phyloP scores from a whole-genome alignment of 2,113 vertebrate species.

The Sylvietta virens region DNA sequence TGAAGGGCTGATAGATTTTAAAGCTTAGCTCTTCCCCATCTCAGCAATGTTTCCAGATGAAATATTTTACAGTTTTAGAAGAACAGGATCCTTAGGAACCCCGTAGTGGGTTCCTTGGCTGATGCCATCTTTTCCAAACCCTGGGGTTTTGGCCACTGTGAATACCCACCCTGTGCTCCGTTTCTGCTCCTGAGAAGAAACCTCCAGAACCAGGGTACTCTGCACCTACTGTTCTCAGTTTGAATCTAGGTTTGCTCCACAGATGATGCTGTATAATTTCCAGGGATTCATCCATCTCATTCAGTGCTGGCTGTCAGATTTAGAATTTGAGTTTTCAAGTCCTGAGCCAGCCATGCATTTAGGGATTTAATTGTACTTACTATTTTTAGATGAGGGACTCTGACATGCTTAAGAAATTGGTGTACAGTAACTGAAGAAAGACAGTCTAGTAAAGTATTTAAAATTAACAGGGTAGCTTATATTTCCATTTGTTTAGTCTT shows the following conservation, averaged over 20 bases:
- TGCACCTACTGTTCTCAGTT: background rate
- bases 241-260: background rate
- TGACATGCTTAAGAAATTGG: background rate
- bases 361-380: background rate
- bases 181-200: background rate
- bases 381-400: background rate
- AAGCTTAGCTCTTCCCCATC: background rate
- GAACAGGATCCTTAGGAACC: background rate
- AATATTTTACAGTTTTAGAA: background rate
- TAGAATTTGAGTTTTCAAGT: background rate
- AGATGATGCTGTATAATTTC: background rate
- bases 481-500: background rate
- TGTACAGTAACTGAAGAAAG: background rate
- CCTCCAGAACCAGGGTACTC: background rate
- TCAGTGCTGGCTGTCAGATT: background rate
- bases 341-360: background rate
- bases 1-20: background rate
- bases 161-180: fast-evolving
- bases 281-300: background rate
- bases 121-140: background rate
- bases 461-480: background rate
- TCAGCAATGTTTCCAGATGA: background rate
- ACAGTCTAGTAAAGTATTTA: background rate
- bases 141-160: background rate
- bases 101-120: background rate